A percentile compares a stretch with the other conserved stretches of the same genome.
Evolutionary conservation across 2,113 vertebrate species (phyloP).

Genomic region (Anhinga anhinga): DNA sequence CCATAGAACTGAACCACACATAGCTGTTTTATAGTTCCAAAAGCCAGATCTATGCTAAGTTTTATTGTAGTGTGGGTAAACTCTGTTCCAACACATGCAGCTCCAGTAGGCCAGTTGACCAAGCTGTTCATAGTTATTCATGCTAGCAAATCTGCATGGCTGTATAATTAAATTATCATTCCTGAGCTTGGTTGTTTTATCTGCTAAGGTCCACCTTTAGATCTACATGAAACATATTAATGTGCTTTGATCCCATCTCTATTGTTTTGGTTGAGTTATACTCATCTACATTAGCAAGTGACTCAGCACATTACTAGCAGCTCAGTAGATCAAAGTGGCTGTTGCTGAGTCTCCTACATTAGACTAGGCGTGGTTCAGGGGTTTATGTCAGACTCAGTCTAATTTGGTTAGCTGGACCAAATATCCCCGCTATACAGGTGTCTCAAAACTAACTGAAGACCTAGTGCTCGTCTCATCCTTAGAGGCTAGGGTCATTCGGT

Average conservation of each 20-base stretch:
- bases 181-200: neutral
- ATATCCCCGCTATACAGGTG: too few species aligned
- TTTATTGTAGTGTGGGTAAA: neutral
- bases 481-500: neutral
- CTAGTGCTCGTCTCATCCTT: neutral
- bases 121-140: neutral
- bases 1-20: neutral
- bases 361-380: neutral
- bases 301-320: neutral
- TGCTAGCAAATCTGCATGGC: neutral
- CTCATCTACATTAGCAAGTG: neutral
- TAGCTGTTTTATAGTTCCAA: neutral
- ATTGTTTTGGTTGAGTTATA: neutral
- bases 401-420: neutral
- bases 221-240: rapidly evolving
- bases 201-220: neutral
- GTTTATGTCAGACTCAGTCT: neutral
- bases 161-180: neutral
- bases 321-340: neutral
- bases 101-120: neutral
- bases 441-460: neutral
- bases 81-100: neutral
- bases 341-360: neutral
- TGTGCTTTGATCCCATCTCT: neutral
- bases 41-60: neutral